phyloP scores from a whole-genome alignment of 2,113 vertebrate species.

The Malurus melanocephalus region DNA sequence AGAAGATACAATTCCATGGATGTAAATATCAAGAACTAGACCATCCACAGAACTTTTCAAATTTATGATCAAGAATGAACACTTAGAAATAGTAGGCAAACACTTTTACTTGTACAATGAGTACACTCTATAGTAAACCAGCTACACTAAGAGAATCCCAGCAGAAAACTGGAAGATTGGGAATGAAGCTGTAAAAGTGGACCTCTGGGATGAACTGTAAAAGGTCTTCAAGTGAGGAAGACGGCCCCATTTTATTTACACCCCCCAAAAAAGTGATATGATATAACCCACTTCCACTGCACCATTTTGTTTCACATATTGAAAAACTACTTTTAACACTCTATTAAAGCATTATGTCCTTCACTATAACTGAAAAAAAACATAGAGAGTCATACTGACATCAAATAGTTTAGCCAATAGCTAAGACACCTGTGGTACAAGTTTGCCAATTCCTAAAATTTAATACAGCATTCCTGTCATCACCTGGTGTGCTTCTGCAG shows the following conservation, averaged over 20 bases:
- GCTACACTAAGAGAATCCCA: background rate
- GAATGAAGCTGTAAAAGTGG: background rate
- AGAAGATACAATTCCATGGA: background rate
- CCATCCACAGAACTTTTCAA: background rate
- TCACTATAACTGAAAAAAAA: background rate
- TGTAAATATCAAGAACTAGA: background rate
- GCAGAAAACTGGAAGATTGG: background rate
- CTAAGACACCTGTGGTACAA: background rate
- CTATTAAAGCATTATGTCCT: background rate
- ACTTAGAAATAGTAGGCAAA: background rate
- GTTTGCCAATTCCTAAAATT: background rate
- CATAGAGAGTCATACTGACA: background rate
- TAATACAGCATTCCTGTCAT: background rate
- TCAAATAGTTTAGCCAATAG: background rate
- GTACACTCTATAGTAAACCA: background rate
- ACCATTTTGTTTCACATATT: background rate
- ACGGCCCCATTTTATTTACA: background rate
- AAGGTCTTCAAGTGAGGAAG: background rate
- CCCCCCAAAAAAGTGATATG: accelerated
- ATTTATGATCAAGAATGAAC: background rate
- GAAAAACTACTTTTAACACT: background rate
- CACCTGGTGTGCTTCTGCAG: background rate
- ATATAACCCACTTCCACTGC: background rate
- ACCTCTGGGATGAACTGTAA: background rate
- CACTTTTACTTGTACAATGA: background rate